Evolutionary conservation across 2,888 invertebrate species (phyloP), one percentile per base, ranked within the genome.

Genomic region (Anoplius nigerrimus): DNA sequence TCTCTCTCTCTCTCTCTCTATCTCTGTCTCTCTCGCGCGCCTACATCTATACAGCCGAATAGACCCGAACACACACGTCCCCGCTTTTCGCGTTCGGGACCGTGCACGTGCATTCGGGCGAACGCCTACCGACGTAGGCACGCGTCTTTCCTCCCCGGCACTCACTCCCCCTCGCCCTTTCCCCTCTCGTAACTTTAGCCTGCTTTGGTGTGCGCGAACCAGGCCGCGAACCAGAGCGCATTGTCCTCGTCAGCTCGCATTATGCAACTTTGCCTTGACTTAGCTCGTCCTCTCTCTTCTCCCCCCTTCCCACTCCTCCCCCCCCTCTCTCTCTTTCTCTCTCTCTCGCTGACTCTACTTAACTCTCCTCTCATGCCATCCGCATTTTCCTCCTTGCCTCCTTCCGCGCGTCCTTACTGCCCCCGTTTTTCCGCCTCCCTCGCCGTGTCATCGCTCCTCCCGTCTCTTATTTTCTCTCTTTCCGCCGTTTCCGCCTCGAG

Each of bases 211-310:
- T 42, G 55, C 34, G 42, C n/a, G 42, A n/a, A 42, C 42, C 34
- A 16, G 42, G 66, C n/a, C n/a, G n/a, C n/a, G n/a, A n/a, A n/a
- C 66, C 69, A 53, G 66, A 51, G 73, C 72, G 68, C 75, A 75
- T 73, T 71, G 77, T 75, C 73, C 76, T 63, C 75, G 42, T 56
- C 66, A 67, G 61, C 58, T 59, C 60, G 62, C 45, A 75, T 74
- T 76, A 76, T 74, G 76, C 74, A 76, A 76, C 71, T 62, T 64
- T 46, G 65, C 62, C 64, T 65, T 57, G 46, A 66, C 57, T 68
- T 54, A 22, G 16, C 6, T 51, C 57, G 11, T 53, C 61, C 24
- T 24, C 45, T 46, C 62, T 58, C 65, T 48, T 42, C 22, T 27
- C 18, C 4, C 6, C 27, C 48, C 24, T 18, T 18, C n/a, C n/a